Conservation (phyloP, 2,113 vertebrate species). For the Scomber scombrus region DNA sequence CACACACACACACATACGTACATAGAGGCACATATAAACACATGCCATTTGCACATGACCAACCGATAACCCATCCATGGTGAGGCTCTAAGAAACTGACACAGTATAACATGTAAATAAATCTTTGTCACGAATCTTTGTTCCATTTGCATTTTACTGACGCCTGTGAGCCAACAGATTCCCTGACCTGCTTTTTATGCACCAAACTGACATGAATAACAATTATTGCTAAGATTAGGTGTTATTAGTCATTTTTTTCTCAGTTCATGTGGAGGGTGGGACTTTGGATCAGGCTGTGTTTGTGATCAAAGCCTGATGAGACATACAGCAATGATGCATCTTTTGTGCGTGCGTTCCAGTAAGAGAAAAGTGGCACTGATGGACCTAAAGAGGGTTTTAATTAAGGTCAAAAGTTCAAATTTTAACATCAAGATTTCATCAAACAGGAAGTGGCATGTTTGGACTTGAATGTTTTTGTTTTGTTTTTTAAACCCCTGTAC, state of each 20-base stretch:
- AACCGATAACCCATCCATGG: conserved; percentile 35
- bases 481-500: no score
- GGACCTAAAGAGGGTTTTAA: neutral
- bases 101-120: conserved; percentile 54
- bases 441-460: neutral
- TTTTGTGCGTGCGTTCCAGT: neutral
- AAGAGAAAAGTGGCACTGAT: neutral
- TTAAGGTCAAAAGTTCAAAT: conserved; percentile 17
- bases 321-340: conserved; percentile 30
- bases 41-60: conserved; percentile 62
- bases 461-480: no score
- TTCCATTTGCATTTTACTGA: conserved; percentile 12
- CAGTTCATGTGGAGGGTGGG: conserved; percentile 19
- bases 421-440: neutral
- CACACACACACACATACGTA: conserved; percentile 39
- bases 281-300: conserved; percentile 11
- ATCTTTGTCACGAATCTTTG: conserved; percentile 33
- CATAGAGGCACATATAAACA: conserved; percentile 44
- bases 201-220: conserved; percentile 35
- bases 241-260: conserved; percentile 38
- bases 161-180: conserved; percentile 30
- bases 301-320: neutral
- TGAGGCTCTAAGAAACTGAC: conserved; percentile 35
- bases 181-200: conserved; percentile 61
- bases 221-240: conserved; percentile 37